Percentiles rank a stretch among this genome's conserved stretches.
These are phyloP conservation scores for Hippocampus barbouri DNA, from an alignment of 2,113 vertebrate genomes.

Conservation along the genomic window DNA sequence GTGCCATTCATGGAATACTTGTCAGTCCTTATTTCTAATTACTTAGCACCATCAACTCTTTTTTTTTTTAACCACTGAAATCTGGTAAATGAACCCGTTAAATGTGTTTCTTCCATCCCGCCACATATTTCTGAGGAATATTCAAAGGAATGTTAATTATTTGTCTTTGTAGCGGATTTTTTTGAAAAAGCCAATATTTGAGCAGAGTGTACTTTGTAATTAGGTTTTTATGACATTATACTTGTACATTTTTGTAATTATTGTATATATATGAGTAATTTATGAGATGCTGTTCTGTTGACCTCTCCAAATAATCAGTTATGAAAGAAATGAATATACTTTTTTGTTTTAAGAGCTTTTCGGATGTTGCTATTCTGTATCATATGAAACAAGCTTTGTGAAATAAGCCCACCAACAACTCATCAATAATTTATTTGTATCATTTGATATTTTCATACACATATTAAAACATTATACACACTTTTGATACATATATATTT, in stretches of 20 bases:
- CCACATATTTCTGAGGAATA: neutral
- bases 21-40: conserved; percentile 1
- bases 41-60: conserved; percentile 30
- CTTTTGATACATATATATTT: conserved; percentile 8
- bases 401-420: conserved; percentile 44
- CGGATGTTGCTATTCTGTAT: conserved; percentile 5
- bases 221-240: neutral
- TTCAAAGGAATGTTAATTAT: conserved; percentile 9
- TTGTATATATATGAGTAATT: conserved; percentile 30
- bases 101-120: conserved; percentile 25
- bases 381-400: neutral
- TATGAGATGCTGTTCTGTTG: conserved; percentile 27
- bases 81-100: neutral
- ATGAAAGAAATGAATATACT: conserved; percentile 8
- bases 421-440: conserved; percentile 63
- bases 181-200: neutral
- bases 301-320: neutral
- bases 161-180: neutral
- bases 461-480: conserved; percentile 56
- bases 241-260: conserved; percentile 10
- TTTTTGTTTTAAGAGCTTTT: neutral
- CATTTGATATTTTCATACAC: conserved; percentile 50
- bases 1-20: conserved; percentile 13
- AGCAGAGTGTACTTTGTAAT: neutral
- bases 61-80: conserved; percentile 1